These are phyloP conservation scores for Caranx ignobilis DNA, from an alignment of 2,113 vertebrate genomes.

Conservation along the genomic window DNA sequence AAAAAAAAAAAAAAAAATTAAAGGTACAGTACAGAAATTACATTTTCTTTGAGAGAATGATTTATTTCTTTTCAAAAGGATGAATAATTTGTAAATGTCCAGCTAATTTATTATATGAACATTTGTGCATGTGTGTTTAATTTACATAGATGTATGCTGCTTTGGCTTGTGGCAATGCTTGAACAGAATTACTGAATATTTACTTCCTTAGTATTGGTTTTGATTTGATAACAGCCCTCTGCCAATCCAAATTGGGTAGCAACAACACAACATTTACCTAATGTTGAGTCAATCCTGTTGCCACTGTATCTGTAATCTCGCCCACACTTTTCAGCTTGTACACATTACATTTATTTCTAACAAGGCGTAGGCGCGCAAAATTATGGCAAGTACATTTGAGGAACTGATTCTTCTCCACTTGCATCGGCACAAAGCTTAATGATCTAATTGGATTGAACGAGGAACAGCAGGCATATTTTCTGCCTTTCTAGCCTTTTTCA, in stretches of 20 bases:
- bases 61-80: not conserved
- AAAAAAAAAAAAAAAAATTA: not conserved
- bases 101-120: not conserved
- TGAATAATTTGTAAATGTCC: not conserved
- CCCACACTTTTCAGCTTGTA: conserved; percentile 61
- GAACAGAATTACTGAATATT: not conserved
- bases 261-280: conserved; percentile 51
- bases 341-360: conserved; percentile 51
- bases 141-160: not conserved
- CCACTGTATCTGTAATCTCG: conserved; percentile 53
- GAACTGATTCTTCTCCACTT: conserved; percentile 61
- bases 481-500: conserved; percentile 48
- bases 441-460: conserved; percentile 65
- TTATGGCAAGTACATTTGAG: conserved; percentile 57
- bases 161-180: too few species aligned
- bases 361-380: conserved; percentile 50
- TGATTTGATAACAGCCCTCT: conserved; percentile 33
- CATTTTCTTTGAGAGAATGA: not conserved
- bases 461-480: conserved; percentile 54
- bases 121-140: not conserved
- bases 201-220: conserved; percentile 2
- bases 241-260: conserved; percentile 15
- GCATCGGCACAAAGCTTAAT: conserved; percentile 57
- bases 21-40: not conserved
- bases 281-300: conserved; percentile 57